Conservation (phyloP, 2,888 invertebrate species). For the Brachyptera putata region DNA sequence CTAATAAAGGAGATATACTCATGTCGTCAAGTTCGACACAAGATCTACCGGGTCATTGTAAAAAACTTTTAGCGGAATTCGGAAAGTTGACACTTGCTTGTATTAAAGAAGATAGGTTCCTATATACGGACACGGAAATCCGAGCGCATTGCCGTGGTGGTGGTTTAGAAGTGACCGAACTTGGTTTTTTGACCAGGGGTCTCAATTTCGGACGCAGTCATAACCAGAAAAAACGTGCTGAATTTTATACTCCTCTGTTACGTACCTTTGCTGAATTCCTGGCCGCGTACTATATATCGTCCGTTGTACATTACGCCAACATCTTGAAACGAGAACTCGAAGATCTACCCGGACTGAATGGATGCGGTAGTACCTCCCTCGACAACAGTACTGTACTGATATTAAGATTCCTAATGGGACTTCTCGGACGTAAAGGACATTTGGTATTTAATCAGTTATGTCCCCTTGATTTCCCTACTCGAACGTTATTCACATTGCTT, state of each 20-base stretch:
- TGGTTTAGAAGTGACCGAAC: conserved; percentile 38
- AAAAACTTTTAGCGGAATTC: conserved; percentile 50
- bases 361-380: conserved; percentile 25
- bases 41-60: conserved; percentile 46
- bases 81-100: conserved; percentile 51
- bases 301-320: conserved; percentile 50
- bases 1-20: conserved; percentile 37
- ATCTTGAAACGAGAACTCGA: conserved; percentile 51
- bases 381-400: conserved; percentile 43
- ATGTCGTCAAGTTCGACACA: conserved; percentile 31
- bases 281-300: conserved; percentile 54
- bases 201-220: conserved; percentile 44
- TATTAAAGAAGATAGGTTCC: conserved; percentile 47
- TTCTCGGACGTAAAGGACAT: conserved; percentile 50
- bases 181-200: conserved; percentile 49
- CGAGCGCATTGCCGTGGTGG: conserved; percentile 44
- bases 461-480: conserved; percentile 50
- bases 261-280: conserved; percentile 51
- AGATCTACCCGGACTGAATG: conserved; percentile 45
- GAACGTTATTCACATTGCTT: conserved; percentile 50
- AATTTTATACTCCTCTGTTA: conserved; percentile 50
- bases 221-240: conserved; percentile 44
- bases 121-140: conserved; percentile 50
- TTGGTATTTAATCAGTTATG: conserved; percentile 50
- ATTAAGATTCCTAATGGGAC: conserved; percentile 49